Percentiles rank a stretch among this genome's conserved stretches.
Evolutionary conservation across 2,113 vertebrate species (phyloP).

Genomic region (Fulica atra): DNA sequence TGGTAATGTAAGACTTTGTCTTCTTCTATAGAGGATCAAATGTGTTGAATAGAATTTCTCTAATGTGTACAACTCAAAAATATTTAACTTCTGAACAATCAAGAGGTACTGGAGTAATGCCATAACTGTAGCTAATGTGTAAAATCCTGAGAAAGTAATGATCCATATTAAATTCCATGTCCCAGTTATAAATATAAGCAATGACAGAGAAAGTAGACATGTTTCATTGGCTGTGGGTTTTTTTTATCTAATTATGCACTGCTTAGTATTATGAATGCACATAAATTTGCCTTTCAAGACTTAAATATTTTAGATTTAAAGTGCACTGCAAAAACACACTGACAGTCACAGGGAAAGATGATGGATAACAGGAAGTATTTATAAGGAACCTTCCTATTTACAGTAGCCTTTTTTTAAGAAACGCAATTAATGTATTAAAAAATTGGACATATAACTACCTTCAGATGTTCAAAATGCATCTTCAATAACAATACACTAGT

Average conservation of each 20-base stretch:
- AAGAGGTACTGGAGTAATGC: background rate
- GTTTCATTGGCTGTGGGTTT: background rate
- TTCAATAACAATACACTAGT: background rate
- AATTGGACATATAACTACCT: background rate
- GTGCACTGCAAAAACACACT: background rate
- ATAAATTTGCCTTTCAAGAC: constrained; percentile 33
- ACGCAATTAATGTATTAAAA: background rate
- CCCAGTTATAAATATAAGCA: constrained; percentile 48
- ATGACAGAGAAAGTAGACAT: background rate
- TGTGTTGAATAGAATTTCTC: background rate
- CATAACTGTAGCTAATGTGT: background rate
- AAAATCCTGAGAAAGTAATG: constrained; percentile 44
- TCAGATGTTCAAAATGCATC: background rate
- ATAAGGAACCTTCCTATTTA: background rate
- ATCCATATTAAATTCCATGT: constrained; percentile 14
- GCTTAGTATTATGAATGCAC: constrained; percentile 31
- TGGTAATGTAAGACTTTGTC: background rate
- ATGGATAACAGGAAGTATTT: constrained; percentile 1
- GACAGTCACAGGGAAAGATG: background rate
- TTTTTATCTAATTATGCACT: constrained; percentile 26
- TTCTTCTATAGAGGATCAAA: background rate
- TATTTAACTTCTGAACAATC: background rate
- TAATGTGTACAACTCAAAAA: constrained; percentile 10
- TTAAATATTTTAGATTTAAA: background rate
- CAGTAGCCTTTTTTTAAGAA: background rate